These are phyloP conservation scores for Ranitomeya imitator DNA, from an alignment of 2,113 vertebrate genomes.

Conservation along the genomic window DNA sequence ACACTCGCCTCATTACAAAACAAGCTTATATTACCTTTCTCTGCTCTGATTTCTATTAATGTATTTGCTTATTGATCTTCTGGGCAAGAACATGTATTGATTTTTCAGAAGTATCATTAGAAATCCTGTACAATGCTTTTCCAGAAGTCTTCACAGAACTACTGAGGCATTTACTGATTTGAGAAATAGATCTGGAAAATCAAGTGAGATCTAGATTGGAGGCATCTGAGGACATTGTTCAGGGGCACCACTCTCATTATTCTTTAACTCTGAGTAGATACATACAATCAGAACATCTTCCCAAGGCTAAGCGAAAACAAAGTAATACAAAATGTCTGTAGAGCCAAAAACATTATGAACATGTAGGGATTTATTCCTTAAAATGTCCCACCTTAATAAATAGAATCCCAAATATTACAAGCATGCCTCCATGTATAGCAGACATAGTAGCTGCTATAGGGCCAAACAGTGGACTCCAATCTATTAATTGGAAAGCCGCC, in stretches of 20 bases:
- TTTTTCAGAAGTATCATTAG: not conserved
- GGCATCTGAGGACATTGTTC: not conserved
- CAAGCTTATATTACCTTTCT: not conserved
- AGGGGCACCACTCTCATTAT: not conserved
- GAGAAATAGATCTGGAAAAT: not conserved
- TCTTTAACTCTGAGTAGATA: not conserved
- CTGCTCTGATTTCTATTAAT: constrained; percentile 13
- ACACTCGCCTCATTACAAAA: not conserved
- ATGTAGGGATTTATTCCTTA: not conserved
- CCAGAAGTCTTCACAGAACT: not conserved
- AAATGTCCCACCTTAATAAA: not conserved
- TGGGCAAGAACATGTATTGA: not conserved
- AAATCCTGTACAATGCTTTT: constrained; percentile 8
- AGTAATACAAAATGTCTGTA: not conserved
- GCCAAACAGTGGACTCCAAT: not conserved
- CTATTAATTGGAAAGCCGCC: too few species aligned
- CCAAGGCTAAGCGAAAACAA: not conserved
- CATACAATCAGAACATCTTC: not conserved
- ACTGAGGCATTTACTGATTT: not conserved
- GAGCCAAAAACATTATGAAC: not conserved
- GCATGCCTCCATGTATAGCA: not conserved
- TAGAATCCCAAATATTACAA: not conserved
- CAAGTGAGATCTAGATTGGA: not conserved
- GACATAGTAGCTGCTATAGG: not conserved
- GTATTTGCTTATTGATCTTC: constrained; percentile 17